Evolutionary conservation across 1,140 invertebrate genomes (phyloP), one percentile per base, ranked within the genome.

Genomic region (Anoplophora glabripennis): DNA sequence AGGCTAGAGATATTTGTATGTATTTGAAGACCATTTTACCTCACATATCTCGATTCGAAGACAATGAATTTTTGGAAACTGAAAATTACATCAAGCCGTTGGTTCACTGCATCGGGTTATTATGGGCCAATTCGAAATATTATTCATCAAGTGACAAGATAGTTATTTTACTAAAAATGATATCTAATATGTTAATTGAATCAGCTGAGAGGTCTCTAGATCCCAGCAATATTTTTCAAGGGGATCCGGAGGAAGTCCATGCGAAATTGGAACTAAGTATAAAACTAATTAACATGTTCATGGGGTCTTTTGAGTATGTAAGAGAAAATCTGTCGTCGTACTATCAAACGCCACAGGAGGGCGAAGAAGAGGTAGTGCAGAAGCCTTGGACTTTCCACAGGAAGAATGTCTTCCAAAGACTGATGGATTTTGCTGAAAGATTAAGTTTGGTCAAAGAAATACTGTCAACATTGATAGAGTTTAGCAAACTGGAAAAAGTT

Each of bases 401-500:
- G 34, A 81, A 86, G 53, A 79, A 85, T 5, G 82, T 91, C 14
- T 92, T 92, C 75, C 81, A 84, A 71, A 72, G 87, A 35, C 84
- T 85, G 67, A 80, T 88, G 60, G 78, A 82, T 46, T 92, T 88
- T 75, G 75, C 86, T 57, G 79, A 86, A 38, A 76, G 88, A 49
- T 77, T 83, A 1, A 71, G 69, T 55, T 75, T 82, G 73, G 79
- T 84, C 8, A 75, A 92, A 80, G 71, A 78, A 4, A 81, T 94
- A 64, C 84, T 93, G 59, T 82, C 87, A 40, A 84, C 86, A 0
- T 85, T 86, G 0, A 75, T 85, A 4, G 92, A 94, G 73, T 93
- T 93, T 69, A 73, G 87, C n/a, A 93, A 93, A 72, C 72, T 95
- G 47, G 93, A 94, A 76, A 92, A 90, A 74, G 82, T 94, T 7